Evolutionary conservation across 2,797 vertebrate species (phyloP).

Genomic region (Molossus molossus): DNA sequence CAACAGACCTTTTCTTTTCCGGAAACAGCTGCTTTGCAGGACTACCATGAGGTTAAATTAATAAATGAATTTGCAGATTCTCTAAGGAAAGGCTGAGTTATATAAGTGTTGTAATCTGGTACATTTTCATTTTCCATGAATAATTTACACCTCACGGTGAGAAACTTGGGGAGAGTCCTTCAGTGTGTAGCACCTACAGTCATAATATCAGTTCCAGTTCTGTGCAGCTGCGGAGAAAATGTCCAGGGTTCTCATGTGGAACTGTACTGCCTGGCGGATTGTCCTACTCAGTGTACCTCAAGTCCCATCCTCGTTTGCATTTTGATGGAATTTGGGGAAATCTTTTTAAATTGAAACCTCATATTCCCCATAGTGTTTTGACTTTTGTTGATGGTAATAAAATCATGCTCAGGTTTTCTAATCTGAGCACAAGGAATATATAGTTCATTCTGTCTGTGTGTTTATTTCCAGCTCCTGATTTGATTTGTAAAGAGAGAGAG

Average conservation of each 20-base stretch:
- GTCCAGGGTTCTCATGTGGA: conserved; percentile 4
- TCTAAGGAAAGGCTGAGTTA: conserved; percentile 72
- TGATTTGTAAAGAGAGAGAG: background rate
- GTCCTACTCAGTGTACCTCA: background rate
- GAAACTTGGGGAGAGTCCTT: conserved; percentile 59
- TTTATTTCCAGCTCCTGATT: background rate
- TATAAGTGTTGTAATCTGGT: conserved; percentile 66
- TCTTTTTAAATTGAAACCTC: conserved; percentile 32
- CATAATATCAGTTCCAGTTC: conserved; percentile 47
- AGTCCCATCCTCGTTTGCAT: conserved; percentile 48
- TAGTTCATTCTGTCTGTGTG: background rate
- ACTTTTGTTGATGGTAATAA: conserved; percentile 52
- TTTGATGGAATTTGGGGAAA: background rate
- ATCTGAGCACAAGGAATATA: background rate
- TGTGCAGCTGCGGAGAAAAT: conserved; percentile 52
- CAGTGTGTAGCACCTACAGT: conserved; percentile 73
- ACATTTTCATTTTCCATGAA: conserved; percentile 75
- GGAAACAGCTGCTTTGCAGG: background rate
- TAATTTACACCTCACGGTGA: conserved; percentile 75
- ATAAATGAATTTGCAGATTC: conserved; percentile 62
- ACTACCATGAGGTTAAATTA: conserved; percentile 62
- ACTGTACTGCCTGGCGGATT: background rate
- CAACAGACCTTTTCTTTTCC: conserved; percentile 26
- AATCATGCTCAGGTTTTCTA: background rate
- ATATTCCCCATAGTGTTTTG: background rate